Evolutionary conservation across 2,797 vertebrate genomes (phyloP), one percentile per base, ranked within the genome.

Genomic region (Cynodonichthys magdalenae): DNA sequence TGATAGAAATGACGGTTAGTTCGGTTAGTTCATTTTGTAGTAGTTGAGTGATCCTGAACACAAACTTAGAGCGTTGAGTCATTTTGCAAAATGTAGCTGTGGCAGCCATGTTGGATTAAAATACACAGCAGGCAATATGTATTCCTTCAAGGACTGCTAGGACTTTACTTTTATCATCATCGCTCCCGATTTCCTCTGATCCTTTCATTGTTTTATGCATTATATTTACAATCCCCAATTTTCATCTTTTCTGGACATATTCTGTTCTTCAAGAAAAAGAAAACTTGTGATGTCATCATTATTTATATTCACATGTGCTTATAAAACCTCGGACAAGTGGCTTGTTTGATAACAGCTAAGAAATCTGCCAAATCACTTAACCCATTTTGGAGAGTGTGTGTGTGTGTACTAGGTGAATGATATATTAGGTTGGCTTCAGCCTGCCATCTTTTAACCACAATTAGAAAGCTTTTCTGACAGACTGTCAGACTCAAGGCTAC

Each of bases 361-460:
- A 71, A 71, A 74, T 61, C 74, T 79, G 79, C 69, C 61, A 79
- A 62, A 76, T 66, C 53, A 48, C 55, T 71, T 64, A 81, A 76
- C 74, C 78, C 71, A 64, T 58, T 71, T 66, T 46, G 36, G 44
- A 48, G 0, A 57, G 15, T 60, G 52, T 44, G 63, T 56, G 49
- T 42, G 61, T 64, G 73, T 68, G 76, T 56, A 42, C 48, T 47
- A 67, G 63, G 81, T 79, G 84, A 86, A 76, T 86, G 82, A 89
- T 80, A 59, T 81, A 87, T 84, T 84, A 80, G 76, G 63, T 64
- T 77, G 83, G 87, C 83, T 84, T 68, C 59, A 69, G 75, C 68
- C 74, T 80, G 79, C 80, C 87, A 90, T 90, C 85, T 87, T 89
- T 90, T 91, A 91, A 90, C 88, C 87, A 86, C 89, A 90, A 88